Evolutionary conservation across 2,888 invertebrate species (phyloP), one percentile per base, ranked within the genome.

Genomic region (Pseudococcus jackbeardsleyi): DNA sequence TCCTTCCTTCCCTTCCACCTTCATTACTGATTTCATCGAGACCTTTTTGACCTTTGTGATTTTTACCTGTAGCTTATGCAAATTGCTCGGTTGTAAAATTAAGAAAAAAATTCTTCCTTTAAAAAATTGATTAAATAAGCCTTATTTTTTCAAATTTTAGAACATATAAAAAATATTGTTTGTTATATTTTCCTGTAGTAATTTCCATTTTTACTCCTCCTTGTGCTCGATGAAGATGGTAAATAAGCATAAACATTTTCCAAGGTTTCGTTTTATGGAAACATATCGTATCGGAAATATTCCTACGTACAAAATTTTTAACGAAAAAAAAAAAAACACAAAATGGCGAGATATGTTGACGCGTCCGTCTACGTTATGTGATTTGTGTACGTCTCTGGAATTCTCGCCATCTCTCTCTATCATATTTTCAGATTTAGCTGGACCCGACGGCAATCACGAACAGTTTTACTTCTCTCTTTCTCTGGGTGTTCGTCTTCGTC

Each of bases 391-490:
- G 42, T 42, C 42, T 42, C 64, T 50, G 4, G 59, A 19, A 4
- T 17, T 64, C 9, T 64, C 5, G 17, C 22, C 22, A 1, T 64
- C 22, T 72, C 72, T 72, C 33, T 72, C 33, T 72, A 6, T 72
- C 33, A 33, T 33, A 72, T 72, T 72, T 72, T 72, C 72, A 72
- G 33, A 6, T 33, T 17, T 15, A 17, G 19, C 33, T 72, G 39
- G 72, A n/a, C 33, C 72, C 72, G 33, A 72, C 33, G 72, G 72
- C 72, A 33, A 72, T 72, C 72, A 72, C 72, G 72, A 59, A 59
- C 59, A 59, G 59, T 59, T 64, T 64, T 59, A 19, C n/a, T n/a
- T 59, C 59, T 17, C n/a, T 59, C 4, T 59, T n/a, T 5, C 64
- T 22, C 8, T 64, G n/a, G 7, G 22, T 64, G 22, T 64, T 17